phyloP scores from a whole-genome alignment of 2,888 invertebrate species.

The Ariolimax columbianus region DNA sequence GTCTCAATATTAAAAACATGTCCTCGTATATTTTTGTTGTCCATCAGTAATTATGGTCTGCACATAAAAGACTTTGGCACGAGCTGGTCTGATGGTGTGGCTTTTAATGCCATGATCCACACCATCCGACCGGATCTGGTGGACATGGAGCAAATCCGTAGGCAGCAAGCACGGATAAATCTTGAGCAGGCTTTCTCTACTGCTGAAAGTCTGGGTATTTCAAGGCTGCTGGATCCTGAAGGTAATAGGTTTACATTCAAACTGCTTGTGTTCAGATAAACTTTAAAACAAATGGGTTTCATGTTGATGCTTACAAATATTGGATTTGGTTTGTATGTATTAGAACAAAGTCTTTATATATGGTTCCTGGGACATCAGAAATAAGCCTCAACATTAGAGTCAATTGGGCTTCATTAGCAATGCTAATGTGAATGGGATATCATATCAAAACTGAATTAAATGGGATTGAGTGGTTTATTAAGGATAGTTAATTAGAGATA shows the following conservation, averaged over 20 bases:
- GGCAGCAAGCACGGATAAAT: constrained; percentile 88
- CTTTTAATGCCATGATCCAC: constrained; percentile 96
- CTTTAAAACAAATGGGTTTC: neutral
- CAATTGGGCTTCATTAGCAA: too few species aligned
- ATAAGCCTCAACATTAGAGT: neutral
- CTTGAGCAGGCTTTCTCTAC: constrained; percentile 95
- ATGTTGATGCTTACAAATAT: neutral
- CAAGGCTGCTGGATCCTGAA: constrained; percentile 93
- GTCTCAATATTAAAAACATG: too few species aligned
- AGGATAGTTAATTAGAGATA: too few species aligned
- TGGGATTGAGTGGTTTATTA: too few species aligned
- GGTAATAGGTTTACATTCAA: constrained; percentile 68
- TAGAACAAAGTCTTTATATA: neutral
- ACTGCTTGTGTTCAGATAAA: neutral
- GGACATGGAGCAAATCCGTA: constrained; percentile 89
- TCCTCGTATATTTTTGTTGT: constrained; percentile 40
- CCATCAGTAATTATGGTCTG: constrained; percentile 88
- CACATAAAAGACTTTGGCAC: constrained; percentile 95
- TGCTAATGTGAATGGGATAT: too few species aligned
- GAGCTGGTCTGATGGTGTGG: constrained; percentile 96
- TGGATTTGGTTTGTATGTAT: neutral
- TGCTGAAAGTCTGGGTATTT: constrained; percentile 93
- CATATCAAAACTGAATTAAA: too few species aligned
- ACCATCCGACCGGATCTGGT: constrained; percentile 95
- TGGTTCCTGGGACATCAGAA: neutral